phyloP scores from a whole-genome alignment of 2,888 invertebrate species.

The Dicyrtoma fusca region DNA sequence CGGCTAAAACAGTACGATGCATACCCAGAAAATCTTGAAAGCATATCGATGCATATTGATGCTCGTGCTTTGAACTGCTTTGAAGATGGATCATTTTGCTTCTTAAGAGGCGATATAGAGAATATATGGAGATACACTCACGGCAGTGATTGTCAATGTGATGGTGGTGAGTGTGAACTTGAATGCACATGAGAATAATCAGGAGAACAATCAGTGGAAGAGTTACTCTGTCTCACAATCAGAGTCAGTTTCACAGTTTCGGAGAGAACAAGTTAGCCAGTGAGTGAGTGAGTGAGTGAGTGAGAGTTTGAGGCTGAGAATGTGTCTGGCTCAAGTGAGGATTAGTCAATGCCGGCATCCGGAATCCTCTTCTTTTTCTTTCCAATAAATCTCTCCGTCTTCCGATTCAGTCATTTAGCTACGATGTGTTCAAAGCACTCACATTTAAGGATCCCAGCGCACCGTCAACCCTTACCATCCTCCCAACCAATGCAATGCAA shows the following conservation, averaged over 20 bases:
- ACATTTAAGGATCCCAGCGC: not conserved
- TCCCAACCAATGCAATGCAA: not conserved
- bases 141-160: not conserved
- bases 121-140: no score
- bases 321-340: not conserved
- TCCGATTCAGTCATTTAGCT: not conserved
- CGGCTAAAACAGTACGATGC: no score
- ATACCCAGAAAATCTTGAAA: no score
- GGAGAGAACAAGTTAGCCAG: not conserved
- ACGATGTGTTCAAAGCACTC: no score
- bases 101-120: no score
- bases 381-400: not conserved
- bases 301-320: not conserved
- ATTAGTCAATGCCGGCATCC: no score
- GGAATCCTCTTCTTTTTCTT: no score
- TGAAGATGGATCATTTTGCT: no score
- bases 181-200: constrained; percentile 21
- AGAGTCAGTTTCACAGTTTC: no score
- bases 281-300: constrained; percentile 2
- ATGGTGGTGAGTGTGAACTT: constrained; percentile 24
- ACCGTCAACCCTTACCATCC: not conserved
- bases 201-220: constrained; percentile 19
- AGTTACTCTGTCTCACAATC: no score
- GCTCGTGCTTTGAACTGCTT: no score
- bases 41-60: no score